Percentiles rank a stretch among this genome's conserved stretches.
phyloP scores from a whole-genome alignment of 2,888 invertebrate genomes.

The Lycaena phlaeas region DNA sequence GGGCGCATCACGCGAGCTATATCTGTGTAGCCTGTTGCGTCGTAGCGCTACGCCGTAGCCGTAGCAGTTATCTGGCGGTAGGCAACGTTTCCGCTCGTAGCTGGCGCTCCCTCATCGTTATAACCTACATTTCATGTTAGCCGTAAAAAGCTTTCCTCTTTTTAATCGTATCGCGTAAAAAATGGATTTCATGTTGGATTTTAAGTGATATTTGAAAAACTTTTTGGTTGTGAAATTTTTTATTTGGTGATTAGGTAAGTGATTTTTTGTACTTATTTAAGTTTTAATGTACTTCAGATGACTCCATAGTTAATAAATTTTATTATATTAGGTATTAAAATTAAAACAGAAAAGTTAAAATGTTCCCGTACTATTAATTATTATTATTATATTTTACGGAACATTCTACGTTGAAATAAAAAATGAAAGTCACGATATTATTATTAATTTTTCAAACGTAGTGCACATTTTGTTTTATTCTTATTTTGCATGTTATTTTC shows the following conservation, averaged over 20 bases:
- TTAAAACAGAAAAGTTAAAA: too few species aligned
- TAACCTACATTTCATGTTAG: constrained; percentile 11
- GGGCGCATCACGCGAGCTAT: constrained; percentile 9
- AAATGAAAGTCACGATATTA: too few species aligned
- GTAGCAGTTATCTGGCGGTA: constrained; percentile 58
- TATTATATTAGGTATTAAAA: too few species aligned
- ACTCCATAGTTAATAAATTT: too few species aligned
- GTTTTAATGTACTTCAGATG: background rate
- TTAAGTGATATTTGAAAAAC: constrained; percentile 1
- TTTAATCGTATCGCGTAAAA: background rate
- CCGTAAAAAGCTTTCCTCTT: background rate
- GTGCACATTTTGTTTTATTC: too few species aligned
- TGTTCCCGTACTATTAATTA: too few species aligned
- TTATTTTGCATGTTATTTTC: too few species aligned
- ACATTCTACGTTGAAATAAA: too few species aligned
- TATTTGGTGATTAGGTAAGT: background rate
- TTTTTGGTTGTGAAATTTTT: background rate
- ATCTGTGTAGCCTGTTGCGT: constrained; percentile 49
- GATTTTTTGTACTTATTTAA: background rate
- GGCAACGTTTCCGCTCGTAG: constrained; percentile 52
- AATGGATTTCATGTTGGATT: constrained; percentile 3
- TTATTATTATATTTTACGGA: too few species aligned
- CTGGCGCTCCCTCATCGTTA: constrained; percentile 25
- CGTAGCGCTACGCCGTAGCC: constrained; percentile 36
- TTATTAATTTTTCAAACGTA: too few species aligned